Conservation (phyloP, 2,797 vertebrate species). For the Geotrypetes seraphini region DNA sequence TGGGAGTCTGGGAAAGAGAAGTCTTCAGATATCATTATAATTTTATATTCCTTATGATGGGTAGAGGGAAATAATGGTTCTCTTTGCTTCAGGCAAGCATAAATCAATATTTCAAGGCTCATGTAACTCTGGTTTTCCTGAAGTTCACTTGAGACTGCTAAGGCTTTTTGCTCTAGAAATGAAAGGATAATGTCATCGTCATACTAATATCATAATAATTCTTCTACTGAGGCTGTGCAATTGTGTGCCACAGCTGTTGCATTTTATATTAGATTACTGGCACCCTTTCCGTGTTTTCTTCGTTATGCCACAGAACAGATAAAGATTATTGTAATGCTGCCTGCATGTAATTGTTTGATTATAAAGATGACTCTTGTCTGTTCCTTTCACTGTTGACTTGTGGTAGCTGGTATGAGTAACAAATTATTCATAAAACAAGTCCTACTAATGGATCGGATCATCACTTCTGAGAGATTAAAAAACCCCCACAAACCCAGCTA, state of each 20-base stretch:
- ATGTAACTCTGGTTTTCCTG: slow-evolving; percentile 33
- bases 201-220: slow-evolving; percentile 20
- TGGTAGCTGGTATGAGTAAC: neutral
- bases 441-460: slow-evolving; percentile 6
- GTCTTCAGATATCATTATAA: slow-evolving; percentile 14
- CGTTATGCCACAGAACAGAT: slow-evolving; percentile 6
- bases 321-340: neutral
- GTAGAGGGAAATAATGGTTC: slow-evolving; percentile 15
- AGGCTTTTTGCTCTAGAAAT: slow-evolving; percentile 26
- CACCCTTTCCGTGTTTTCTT: slow-evolving; percentile 2
- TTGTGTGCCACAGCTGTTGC: slow-evolving; percentile 25
- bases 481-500: no score
- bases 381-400: neutral
- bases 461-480: neutral
- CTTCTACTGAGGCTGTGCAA: slow-evolving; percentile 24
- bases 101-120: slow-evolving; percentile 41
- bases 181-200: slow-evolving; percentile 33
- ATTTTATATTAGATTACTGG: slow-evolving; percentile 7
- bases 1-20: slow-evolving; percentile 12
- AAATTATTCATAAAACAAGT: neutral
- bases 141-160: slow-evolving; percentile 26
- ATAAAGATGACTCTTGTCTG: neutral
- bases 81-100: slow-evolving; percentile 32
- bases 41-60: slow-evolving; percentile 3
- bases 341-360: slow-evolving; percentile 1